Percentiles rank a stretch among this genome's conserved stretches.
Evolutionary conservation across 2,797 vertebrate species (phyloP).

Genomic region (Microctenopoma lineatum): DNA sequence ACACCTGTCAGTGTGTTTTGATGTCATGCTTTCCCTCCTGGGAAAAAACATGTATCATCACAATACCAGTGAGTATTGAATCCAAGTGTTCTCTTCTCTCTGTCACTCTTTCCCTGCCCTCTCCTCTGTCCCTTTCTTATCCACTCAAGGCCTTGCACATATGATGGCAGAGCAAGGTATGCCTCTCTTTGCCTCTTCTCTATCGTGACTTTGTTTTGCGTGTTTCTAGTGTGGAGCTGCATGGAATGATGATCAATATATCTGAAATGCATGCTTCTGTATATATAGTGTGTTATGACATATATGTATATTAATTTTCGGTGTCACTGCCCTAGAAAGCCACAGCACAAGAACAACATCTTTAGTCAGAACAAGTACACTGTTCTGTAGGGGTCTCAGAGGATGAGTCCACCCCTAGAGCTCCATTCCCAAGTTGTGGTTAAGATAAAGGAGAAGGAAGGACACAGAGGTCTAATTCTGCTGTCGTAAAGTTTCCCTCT

Average conservation of each 20-base stretch:
- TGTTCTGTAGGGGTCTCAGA: too few species aligned
- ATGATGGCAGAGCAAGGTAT: constrained; percentile 99
- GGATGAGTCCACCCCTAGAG: too few species aligned
- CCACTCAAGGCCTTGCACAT: constrained; percentile 92
- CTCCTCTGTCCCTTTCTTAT: constrained; percentile 22
- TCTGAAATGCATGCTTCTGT: constrained; percentile 4
- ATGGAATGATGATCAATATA: constrained; percentile 26
- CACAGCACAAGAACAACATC: background rate
- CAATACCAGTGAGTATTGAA: constrained; percentile 81
- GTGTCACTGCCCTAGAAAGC: background rate
- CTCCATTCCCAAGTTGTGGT: too few species aligned
- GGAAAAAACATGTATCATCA: constrained; percentile 75
- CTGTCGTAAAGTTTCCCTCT: too few species aligned
- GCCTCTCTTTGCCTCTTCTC: constrained; percentile 24
- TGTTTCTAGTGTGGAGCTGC: constrained; percentile 13
- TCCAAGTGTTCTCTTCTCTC: constrained; percentile 54
- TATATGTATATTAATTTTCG: background rate
- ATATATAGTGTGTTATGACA: background rate
- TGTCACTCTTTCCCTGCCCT: constrained; percentile 19
- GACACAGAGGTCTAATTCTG: too few species aligned
- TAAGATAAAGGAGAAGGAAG: too few species aligned
- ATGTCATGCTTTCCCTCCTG: constrained; percentile 76
- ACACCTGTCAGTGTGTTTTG: constrained; percentile 52
- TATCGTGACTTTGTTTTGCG: background rate
- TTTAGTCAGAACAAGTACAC: background rate